phyloP scores from a whole-genome alignment of 2,888 invertebrate species.

The Caenorhabditis drosophilae region DNA sequence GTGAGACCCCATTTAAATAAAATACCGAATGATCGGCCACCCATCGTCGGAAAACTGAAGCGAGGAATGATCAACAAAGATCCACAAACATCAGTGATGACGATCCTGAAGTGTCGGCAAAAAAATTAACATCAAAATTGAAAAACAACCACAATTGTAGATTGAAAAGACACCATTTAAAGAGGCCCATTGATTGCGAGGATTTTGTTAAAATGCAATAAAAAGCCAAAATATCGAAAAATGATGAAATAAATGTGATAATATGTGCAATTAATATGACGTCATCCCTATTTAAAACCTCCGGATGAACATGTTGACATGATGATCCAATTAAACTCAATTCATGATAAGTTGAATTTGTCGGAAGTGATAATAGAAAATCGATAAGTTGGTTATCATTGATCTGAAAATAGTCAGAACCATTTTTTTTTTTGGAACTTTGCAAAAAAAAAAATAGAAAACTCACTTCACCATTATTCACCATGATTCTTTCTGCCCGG shows the following conservation, averaged over 20 bases:
- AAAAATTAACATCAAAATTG: background rate
- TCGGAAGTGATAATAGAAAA: slow-evolving; percentile 7
- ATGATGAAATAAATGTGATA: slow-evolving; percentile 2
- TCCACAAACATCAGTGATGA: slow-evolving; percentile 5
- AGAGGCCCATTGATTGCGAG: slow-evolving; percentile 7
- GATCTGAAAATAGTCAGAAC: no score
- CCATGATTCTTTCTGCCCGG: no score
- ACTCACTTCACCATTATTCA: no score
- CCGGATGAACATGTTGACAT: slow-evolving; percentile 25
- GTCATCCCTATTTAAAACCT: background rate
- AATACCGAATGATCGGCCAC: slow-evolving; percentile 15
- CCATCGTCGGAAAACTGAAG: slow-evolving; percentile 15
- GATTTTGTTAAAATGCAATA: slow-evolving; percentile 11
- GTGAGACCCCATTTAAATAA: background rate
- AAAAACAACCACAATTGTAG: slow-evolving; percentile 15
- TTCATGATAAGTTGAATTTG: slow-evolving; percentile 13
- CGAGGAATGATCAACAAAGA: slow-evolving; percentile 2
- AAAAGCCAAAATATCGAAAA: slow-evolving; percentile 1
- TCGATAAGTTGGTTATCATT: no score
- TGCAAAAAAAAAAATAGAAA: no score
- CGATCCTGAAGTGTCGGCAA: slow-evolving; percentile 6
- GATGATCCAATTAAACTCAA: slow-evolving; percentile 19
- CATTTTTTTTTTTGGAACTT: no score
- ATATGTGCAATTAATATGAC: slow-evolving; percentile 6
- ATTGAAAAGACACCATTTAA: slow-evolving; percentile 24